A percentile compares a stretch with the other conserved stretches of the same genome.
Evolutionary conservation across 2,797 vertebrate species (phyloP).

Genomic region (Hoplostethus mediterraneus): DNA sequence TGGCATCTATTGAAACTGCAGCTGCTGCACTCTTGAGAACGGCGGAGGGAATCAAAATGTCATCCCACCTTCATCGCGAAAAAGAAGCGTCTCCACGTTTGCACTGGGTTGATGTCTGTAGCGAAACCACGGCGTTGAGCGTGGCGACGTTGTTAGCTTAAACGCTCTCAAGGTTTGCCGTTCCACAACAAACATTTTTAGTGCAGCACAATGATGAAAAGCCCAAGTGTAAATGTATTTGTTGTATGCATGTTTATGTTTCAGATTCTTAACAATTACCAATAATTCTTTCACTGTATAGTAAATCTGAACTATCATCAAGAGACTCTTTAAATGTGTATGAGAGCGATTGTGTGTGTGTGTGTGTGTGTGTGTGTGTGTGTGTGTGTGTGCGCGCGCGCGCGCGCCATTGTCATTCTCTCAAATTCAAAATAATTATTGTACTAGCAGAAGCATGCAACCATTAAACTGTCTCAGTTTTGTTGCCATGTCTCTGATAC

Average conservation of each 20-base stretch:
- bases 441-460: slow-evolving; percentile 28
- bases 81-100: background rate
- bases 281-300: background rate
- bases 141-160: no score
- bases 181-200: no score
- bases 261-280: background rate
- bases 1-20: background rate
- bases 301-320: background rate
- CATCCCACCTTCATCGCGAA: background rate
- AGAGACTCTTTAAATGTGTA: background rate
- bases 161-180: no score
- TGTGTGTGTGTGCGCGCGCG: background rate
- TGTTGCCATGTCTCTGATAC: slow-evolving; percentile 51
- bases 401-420: background rate
- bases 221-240: background rate
- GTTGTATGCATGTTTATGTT: background rate
- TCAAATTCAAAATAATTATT: slow-evolving; percentile 36
- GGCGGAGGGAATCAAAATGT: background rate
- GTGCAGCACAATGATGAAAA: no score
- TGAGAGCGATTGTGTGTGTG: background rate
- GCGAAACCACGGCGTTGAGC: background rate
- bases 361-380: background rate
- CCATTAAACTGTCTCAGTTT: slow-evolving; percentile 45
- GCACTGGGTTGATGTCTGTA: background rate
- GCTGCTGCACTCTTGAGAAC: background rate